Conservation (phyloP, 2,113 vertebrate genomes). For the Sakesphorus luctuosus region DNA sequence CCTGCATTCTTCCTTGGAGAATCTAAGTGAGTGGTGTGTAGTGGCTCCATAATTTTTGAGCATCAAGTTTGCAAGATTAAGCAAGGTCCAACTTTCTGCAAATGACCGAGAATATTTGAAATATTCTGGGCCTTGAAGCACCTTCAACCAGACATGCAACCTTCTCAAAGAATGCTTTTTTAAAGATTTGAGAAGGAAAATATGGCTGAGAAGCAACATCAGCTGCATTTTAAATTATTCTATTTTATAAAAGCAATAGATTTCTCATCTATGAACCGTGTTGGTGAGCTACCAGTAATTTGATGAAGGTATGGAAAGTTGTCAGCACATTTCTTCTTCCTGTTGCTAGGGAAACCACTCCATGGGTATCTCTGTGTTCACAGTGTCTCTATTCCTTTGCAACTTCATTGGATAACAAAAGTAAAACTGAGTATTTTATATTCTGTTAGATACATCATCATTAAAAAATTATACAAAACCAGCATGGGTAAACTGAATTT, state of each 20-base stretch:
- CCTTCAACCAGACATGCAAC: background rate
- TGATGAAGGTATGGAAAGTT: background rate
- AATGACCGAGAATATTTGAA: background rate
- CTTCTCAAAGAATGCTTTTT: background rate
- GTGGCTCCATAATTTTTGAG: background rate
- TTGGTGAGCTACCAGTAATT: background rate
- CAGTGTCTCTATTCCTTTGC: background rate
- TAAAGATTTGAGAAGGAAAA: background rate
- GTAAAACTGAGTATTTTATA: background rate
- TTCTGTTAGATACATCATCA: background rate
- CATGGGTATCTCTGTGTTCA: background rate
- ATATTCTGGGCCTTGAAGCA: background rate
- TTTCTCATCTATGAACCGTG: background rate
- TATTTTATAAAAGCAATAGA: background rate
- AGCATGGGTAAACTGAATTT: background rate
- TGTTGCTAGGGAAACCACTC: background rate
- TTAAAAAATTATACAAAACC: background rate
- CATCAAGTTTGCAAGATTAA: background rate
- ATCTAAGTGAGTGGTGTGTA: background rate
- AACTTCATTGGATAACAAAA: background rate
- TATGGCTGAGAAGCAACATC: background rate
- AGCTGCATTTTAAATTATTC: background rate
- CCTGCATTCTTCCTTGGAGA: background rate
- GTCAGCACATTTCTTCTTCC: background rate
- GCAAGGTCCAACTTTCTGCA: background rate